Conservation (phyloP, 1,140 invertebrate genomes). For the Dufourea novaeangliae region DNA sequence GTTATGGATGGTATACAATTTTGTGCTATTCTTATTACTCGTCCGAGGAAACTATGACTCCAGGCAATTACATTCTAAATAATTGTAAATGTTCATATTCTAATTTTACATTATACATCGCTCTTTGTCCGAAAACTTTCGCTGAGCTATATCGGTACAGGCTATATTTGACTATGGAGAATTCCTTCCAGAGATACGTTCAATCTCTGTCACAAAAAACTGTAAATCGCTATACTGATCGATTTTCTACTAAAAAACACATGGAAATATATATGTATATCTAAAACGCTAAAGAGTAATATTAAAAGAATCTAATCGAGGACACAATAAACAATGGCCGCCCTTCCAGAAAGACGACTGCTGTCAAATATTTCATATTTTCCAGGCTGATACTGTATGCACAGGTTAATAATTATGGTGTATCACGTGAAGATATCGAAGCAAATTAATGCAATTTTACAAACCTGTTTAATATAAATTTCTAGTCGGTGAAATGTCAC, state of each 20-base stretch:
- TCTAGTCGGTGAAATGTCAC: constrained; percentile 5
- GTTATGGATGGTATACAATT: not conserved
- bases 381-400: not conserved
- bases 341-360: not conserved
- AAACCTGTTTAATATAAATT: constrained; percentile 20
- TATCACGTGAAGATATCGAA: not conserved
- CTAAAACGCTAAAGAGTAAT: not conserved
- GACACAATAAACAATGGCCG: constrained; percentile 56
- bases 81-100: not conserved
- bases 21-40: not conserved
- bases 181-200: not conserved
- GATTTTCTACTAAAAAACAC: not conserved
- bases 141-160: constrained; percentile 12
- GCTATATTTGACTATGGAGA: constrained; percentile 30
- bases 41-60: not conserved
- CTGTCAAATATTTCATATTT: constrained; percentile 39
- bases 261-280: not conserved
- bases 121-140: constrained; percentile 21
- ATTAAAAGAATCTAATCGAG: not conserved
- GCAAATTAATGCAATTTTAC: constrained; percentile 14
- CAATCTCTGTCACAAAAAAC: not conserved
- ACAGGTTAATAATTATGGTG: not conserved
- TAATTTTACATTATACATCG: constrained; percentile 14
- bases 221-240: not conserved
- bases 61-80: too few species aligned